These are phyloP conservation scores for Rachycentron canadum DNA, from an alignment of 2,797 vertebrate species.

Conservation along the genomic window DNA sequence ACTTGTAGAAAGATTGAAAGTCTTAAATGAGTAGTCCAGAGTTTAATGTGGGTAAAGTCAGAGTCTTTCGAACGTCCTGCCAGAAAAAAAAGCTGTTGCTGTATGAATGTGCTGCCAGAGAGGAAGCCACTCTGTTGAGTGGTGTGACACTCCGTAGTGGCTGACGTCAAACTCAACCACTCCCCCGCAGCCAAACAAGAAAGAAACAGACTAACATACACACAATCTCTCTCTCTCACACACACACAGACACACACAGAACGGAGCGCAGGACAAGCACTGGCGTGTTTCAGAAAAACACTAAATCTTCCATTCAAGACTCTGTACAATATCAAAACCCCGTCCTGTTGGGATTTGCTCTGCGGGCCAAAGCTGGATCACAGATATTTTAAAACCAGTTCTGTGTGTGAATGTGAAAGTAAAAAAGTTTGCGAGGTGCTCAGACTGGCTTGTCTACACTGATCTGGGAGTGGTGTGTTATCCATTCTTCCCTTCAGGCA, in stretches of 20 bases:
- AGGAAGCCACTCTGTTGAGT: conserved; percentile 78
- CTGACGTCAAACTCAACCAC: conserved; percentile 81
- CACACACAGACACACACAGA: background rate
- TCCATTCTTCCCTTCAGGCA: background rate
- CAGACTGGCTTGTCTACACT: conserved; percentile 14
- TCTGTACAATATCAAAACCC: background rate
- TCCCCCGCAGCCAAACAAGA: conserved; percentile 65
- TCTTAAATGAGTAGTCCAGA: background rate
- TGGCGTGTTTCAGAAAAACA: conserved; percentile 44
- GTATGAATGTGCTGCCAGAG: conserved; percentile 54
- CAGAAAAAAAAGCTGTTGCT: conserved; percentile 28
- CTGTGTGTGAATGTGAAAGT: background rate
- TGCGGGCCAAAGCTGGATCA: background rate
- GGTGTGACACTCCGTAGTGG: conserved; percentile 81
- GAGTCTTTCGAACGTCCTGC: conserved; percentile 39
- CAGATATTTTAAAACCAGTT: background rate
- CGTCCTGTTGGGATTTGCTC: conserved; percentile 41
- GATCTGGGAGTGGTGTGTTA: conserved; percentile 25
- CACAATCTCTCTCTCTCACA: conserved; percentile 10
- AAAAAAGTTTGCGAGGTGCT: conserved; percentile 28
- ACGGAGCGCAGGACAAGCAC: conserved; percentile 33
- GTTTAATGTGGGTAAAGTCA: conserved; percentile 17
- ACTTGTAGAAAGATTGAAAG: background rate
- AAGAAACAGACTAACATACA: conserved; percentile 25
- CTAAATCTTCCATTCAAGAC: conserved; percentile 38